phyloP scores from a whole-genome alignment of 2,888 invertebrate genomes.

The Mamestra brassicae region DNA sequence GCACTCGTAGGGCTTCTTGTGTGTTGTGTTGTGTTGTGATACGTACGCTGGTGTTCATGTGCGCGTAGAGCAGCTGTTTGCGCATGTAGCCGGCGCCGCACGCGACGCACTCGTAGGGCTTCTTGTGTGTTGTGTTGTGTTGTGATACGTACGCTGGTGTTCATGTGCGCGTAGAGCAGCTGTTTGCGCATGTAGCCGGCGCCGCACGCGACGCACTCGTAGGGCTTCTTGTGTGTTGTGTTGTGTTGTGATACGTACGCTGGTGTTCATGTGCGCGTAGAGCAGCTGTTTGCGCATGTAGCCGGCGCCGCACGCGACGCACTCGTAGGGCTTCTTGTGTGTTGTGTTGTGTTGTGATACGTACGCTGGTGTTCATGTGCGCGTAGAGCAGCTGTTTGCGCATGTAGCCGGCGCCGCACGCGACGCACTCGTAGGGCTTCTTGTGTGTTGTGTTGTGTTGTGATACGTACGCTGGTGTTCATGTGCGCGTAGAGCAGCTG shows the following conservation, averaged over 20 bases:
- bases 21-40: slow-evolving; percentile 3
- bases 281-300: slow-evolving; percentile 4
- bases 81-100: slow-evolving; percentile 7
- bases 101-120: slow-evolving; percentile 4
- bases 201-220: not conserved
- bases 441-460: slow-evolving; percentile 84
- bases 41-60: slow-evolving; percentile 9
- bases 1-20: slow-evolving; percentile 2
- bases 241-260: not conserved
- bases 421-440: slow-evolving; percentile 96
- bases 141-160: slow-evolving; percentile 1
- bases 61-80: slow-evolving; percentile 7
- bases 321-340: not conserved
- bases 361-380: slow-evolving; percentile 93
- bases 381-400: slow-evolving; percentile 94
- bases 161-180: slow-evolving; percentile 3
- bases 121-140: not conserved
- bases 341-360: slow-evolving; percentile 48
- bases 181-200: slow-evolving; percentile 2
- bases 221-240: not conserved
- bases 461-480: slow-evolving; percentile 5
- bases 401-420: slow-evolving; percentile 96
- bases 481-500: slow-evolving; percentile 5
- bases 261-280: slow-evolving; percentile 11
- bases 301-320: not conserved